phyloP scores from a whole-genome alignment of 1,140 invertebrate genomes.

The Triops cancriformis region DNA sequence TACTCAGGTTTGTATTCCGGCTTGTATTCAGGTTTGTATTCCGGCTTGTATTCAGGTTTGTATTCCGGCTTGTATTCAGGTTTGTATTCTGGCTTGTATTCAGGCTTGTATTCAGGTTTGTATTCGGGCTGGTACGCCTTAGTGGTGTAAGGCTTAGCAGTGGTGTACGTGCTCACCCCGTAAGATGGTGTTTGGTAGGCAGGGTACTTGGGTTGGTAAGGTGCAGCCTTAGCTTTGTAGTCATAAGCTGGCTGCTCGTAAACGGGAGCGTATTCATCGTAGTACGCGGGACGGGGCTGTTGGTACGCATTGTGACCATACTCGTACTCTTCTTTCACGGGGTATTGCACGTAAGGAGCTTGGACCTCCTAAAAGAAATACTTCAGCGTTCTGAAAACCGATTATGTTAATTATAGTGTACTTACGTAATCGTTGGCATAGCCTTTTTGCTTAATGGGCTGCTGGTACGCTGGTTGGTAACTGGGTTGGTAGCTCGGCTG shows the following conservation, averaged over 20 bases:
- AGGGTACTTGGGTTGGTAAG: not conserved
- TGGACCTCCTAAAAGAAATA: not conserved
- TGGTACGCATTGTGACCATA: not conserved
- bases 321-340: not conserved
- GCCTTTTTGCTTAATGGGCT: not conserved
- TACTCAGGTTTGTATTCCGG: not conserved
- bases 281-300: not conserved
- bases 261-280: not conserved
- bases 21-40: constrained; percentile 15
- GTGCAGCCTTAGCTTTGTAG: not conserved
- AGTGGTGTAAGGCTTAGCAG: constrained; percentile 3
- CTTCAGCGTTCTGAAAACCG: not conserved
- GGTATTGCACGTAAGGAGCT: not conserved
- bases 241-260: not conserved
- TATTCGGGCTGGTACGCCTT: constrained; percentile 3
- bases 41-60: constrained; percentile 18
- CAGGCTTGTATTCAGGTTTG: not conserved
- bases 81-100: not conserved
- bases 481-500: not conserved
- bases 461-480: not conserved
- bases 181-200: not conserved
- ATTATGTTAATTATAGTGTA: not conserved
- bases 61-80: not conserved
- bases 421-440: not conserved
- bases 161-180: not conserved